Conservation (phyloP, 35 echinoderm and acorn worm genomes). For the Heliocidaris erythrogramma region DNA sequence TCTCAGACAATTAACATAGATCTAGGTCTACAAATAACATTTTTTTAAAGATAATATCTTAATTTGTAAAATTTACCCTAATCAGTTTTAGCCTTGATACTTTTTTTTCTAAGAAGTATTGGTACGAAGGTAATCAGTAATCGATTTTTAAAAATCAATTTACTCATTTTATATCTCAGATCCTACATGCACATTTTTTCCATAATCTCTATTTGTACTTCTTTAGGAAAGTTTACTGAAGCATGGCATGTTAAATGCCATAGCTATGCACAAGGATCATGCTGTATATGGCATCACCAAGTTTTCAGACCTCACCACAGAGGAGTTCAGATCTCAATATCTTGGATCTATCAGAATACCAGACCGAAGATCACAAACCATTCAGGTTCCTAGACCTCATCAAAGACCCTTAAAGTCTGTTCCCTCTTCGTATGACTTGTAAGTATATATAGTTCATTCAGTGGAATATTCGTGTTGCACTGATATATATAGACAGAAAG, state of each 20-base stretch:
- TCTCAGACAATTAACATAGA: too few species aligned
- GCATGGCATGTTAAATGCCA: constrained; percentile 62
- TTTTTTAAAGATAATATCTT: too few species aligned
- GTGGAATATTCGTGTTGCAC: too few species aligned
- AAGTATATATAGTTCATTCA: constrained; percentile 7
- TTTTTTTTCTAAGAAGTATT: not conserved
- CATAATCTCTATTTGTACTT: not conserved
- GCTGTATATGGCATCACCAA: constrained; percentile 82
- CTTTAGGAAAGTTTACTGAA: constrained; percentile 73
- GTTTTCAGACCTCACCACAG: constrained; percentile 82
- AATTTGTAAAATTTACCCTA: too few species aligned
- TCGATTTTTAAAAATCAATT: not conserved
- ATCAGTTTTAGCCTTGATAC: too few species aligned
- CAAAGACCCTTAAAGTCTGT: not conserved
- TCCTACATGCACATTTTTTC: not conserved
- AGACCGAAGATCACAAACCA: not conserved
- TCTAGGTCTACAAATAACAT: too few species aligned
- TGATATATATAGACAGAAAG: too few species aligned
- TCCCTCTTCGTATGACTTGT: constrained; percentile 51
- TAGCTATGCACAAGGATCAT: constrained; percentile 46
- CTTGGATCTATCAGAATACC: constrained; percentile 35
- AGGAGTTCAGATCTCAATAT: constrained; percentile 70
- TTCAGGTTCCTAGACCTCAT: not conserved
- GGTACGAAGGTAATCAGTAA: not conserved
- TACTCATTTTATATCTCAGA: not conserved